Percentiles rank a stretch among this genome's conserved stretches.
These are phyloP conservation scores for Acanthosoma haemorrhoidale DNA, from an alignment of 2,888 invertebrate genomes.

Conservation along the genomic window DNA sequence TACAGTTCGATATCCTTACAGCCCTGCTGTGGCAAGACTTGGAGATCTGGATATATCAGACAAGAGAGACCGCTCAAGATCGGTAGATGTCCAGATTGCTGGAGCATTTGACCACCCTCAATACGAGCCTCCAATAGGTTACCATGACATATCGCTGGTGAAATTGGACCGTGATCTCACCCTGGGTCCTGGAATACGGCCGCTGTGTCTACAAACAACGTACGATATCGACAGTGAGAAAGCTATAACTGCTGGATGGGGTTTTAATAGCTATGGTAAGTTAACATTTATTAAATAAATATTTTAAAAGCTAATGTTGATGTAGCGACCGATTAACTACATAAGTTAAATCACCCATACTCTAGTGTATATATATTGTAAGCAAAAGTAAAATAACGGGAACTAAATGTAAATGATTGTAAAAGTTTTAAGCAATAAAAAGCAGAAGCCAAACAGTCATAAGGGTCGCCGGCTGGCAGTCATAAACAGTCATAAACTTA, in stretches of 20 bases:
- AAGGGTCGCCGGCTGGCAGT: too few species aligned
- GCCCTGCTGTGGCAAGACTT: not conserved
- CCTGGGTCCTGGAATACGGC: slow-evolving; percentile 46
- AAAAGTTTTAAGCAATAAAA: too few species aligned
- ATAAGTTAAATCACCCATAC: too few species aligned
- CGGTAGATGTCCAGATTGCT: slow-evolving; percentile 47
- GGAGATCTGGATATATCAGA: slow-evolving; percentile 29
- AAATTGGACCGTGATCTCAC: slow-evolving; percentile 47
- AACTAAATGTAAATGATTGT: too few species aligned
- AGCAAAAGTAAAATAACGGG: too few species aligned
- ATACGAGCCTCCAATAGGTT: slow-evolving; percentile 52
- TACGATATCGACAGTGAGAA: not conserved
- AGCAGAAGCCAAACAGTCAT: too few species aligned
- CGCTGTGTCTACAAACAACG: slow-evolving; percentile 48
- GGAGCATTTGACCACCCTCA: slow-evolving; percentile 52
- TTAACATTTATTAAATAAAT: not conserved
- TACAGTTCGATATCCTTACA: too few species aligned
- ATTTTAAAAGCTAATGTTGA: not conserved
- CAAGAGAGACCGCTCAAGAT: slow-evolving; percentile 49
- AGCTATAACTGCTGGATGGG: slow-evolving; percentile 39
- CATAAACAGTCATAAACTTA: too few species aligned
- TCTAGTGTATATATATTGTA: too few species aligned
- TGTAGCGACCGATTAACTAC: too few species aligned
- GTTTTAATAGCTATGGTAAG: slow-evolving; percentile 39
- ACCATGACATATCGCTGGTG: slow-evolving; percentile 62